phyloP scores from a whole-genome alignment of 2,888 invertebrate genomes.

The Phyllotreta striolata region DNA sequence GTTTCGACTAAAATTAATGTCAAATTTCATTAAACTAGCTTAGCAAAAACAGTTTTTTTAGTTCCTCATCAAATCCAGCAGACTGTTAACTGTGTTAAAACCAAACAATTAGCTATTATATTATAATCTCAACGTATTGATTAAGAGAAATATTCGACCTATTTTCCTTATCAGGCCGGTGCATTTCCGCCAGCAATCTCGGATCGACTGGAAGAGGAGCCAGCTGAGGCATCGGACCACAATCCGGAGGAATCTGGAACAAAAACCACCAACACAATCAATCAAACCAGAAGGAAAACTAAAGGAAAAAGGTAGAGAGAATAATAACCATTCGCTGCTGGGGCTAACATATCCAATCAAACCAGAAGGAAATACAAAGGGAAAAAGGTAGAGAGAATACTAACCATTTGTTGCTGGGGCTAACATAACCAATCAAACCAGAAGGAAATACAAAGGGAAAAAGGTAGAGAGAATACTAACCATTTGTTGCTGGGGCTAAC shows the following conservation, averaged over 20 bases:
- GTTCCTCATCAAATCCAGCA: no score
- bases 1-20: constrained; percentile 6
- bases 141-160: constrained; percentile 54
- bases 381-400: no score
- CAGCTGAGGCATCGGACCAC: constrained; percentile 54
- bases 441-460: no score
- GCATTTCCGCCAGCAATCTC: constrained; percentile 53
- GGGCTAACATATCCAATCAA: no score
- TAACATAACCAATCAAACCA: no score
- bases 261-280: constrained; percentile 12
- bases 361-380: no score
- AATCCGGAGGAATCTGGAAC: constrained; percentile 59
- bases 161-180: constrained; percentile 53
- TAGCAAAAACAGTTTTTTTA: background rate
- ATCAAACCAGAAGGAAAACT: constrained; percentile 2
- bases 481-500: no score
- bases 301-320: no score
- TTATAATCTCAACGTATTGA: constrained; percentile 59
- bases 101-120: constrained; percentile 48
- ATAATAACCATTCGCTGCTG: no score
- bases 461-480: no score
- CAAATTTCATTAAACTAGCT: constrained; percentile 9
- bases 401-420: no score
- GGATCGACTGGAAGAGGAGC: constrained; percentile 57
- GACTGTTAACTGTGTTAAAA: no score